Evolutionary conservation across 92 coral and sea anemone genomes (phyloP), one percentile per base, ranked within the genome.

Genomic region (Isaurus tuberculatus): DNA sequence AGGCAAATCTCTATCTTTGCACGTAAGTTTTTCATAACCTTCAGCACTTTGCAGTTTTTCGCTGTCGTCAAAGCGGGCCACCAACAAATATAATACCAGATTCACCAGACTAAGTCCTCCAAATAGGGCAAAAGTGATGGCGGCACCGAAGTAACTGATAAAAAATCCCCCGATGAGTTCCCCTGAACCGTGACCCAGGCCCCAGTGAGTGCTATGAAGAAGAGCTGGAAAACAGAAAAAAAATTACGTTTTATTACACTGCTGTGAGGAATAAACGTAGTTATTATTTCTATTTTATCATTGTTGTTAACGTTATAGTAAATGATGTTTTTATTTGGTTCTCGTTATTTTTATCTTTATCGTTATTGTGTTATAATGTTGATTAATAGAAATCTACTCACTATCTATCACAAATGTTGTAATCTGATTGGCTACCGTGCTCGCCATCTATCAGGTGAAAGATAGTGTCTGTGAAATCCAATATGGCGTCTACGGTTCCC

Each of bases 131-230:
- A 93, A 93, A 2, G 97, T 89, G 16, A 63, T 79, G 85, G 92
- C 70, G 4, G 97, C 97, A n/a, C 97, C 97, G 65, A 89, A 84
- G 79, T 86, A 72, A 75, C 90, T 91, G 84, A 93, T 93, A 65
- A 93, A 89, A 69, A 91, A 91, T 4, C 97, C 97, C 65, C 97
- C 97, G 60, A 93, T 84, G 65, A 93, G 94, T 90, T 93, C 97
- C 20, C 97, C 97, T 42, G 95, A 93, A 48, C 97, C 97, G 83
- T 93, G 97, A 26, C 97, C 97, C 69, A 93, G 88, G 55, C 97
- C 97, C 97, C 97, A 93, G 72, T 93, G 97, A 60, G 88, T 94
- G 40, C 97, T 88, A 75, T 93, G 97, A 13, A 93, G 88, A 40
- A 93, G 90, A 20, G 94, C 97, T 93, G 58, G 8, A 26, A 83